These are phyloP conservation scores for Tryphoninae sp. DNA, from an alignment of 2,888 invertebrate species.

Conservation along the genomic window DNA sequence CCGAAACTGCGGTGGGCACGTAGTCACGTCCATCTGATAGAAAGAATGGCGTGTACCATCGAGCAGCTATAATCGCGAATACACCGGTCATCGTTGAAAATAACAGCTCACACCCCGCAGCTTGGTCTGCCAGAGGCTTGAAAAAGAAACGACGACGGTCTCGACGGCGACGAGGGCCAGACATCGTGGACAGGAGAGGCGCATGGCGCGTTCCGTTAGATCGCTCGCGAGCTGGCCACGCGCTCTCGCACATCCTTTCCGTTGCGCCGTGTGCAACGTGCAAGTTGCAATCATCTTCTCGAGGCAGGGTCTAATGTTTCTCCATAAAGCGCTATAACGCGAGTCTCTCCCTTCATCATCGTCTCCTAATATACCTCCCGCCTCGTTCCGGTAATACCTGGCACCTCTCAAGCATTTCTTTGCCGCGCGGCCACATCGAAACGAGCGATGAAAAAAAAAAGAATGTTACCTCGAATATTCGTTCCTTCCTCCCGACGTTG, in stretches of 20 bases:
- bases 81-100: conserved; percentile 55
- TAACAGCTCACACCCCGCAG: conserved; percentile 59
- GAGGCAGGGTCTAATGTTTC: conserved; percentile 51
- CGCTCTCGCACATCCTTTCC: conserved; percentile 48
- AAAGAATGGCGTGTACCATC: conserved; percentile 24
- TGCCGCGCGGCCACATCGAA: neutral
- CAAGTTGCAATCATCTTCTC: conserved; percentile 59
- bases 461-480: neutral
- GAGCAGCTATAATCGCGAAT: conserved; percentile 40
- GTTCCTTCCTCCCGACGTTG: neutral
- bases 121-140: conserved; percentile 22
- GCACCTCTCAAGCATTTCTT: conserved; percentile 24
- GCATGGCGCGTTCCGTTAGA: conserved; percentile 56
- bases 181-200: conserved; percentile 20
- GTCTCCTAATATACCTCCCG: conserved; percentile 16
- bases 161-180: conserved; percentile 39
- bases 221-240: conserved; percentile 59
- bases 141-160: conserved; percentile 31
- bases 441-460: neutral
- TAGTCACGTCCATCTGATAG: conserved; percentile 52
- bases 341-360: conserved; percentile 27
- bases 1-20: conserved; percentile 17
- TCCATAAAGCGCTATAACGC: conserved; percentile 50
- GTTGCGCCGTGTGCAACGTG: conserved; percentile 43
- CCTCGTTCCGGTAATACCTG: conserved; percentile 17